These are phyloP conservation scores for Phalacrocorax pelagicus DNA, from an alignment of 2,113 vertebrate genomes.

Conservation along the genomic window DNA sequence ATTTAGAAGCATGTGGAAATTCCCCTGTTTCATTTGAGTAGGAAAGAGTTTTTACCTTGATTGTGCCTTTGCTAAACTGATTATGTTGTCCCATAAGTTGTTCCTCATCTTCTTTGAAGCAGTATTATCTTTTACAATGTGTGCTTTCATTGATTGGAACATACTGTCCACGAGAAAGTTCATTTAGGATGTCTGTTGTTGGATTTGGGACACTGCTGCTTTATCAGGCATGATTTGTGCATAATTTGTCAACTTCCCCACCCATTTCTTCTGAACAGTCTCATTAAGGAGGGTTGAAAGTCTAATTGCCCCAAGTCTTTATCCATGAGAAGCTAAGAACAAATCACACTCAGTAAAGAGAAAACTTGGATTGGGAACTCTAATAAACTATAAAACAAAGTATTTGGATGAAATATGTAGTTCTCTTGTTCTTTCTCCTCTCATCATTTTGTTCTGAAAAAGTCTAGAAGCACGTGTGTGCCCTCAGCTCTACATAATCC, in stretches of 20 bases:
- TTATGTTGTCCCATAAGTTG: neutral
- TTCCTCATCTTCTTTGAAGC: neutral
- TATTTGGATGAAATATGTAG: neutral
- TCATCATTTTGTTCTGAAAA: slow-evolving; percentile 3
- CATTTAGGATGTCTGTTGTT: neutral
- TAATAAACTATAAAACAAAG: neutral
- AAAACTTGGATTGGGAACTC: neutral
- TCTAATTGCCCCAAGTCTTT: slow-evolving; percentile 36
- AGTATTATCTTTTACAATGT: neutral
- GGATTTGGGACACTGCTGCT: slow-evolving; percentile 4
- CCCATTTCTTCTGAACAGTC: neutral
- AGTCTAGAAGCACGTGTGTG: neutral
- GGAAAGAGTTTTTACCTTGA: neutral
- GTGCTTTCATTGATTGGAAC: neutral
- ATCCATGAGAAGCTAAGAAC: slow-evolving; percentile 40
- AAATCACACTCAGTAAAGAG: neutral
- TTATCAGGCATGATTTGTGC: neutral
- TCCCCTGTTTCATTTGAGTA: neutral
- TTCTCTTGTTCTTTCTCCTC: slow-evolving; percentile 39
- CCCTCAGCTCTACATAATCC: neutral
- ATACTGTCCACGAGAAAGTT: neutral
- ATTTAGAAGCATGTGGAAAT: neutral
- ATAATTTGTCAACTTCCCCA: neutral
- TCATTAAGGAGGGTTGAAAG: slow-evolving; percentile 43
- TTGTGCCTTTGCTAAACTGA: neutral